Base-by-base conservation (phyloP, 1,140 invertebrate species). In the Phymorhynchus buccinoides region DNA sequence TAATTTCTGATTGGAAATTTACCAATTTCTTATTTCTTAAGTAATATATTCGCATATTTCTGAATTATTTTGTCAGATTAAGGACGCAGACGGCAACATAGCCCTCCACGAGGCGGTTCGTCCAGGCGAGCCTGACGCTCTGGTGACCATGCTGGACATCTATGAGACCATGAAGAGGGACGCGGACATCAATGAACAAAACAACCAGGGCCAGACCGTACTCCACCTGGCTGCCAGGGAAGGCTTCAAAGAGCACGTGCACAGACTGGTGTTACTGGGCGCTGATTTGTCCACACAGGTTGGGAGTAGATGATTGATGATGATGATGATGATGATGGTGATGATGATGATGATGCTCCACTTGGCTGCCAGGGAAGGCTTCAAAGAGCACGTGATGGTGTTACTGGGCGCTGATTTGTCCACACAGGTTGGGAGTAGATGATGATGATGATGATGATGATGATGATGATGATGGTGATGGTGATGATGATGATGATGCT, bases 121-220 rank as follows among this genome's bases (percentile, higher is more conserved):
- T 30, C 85, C 84, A n/a, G 87, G 83, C 14, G 86, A 91, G n/a
- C 87, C 88, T 6, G 90, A 91, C 42, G 88, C 87, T 27, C 85
- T 92, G 7, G 87, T 89, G 16, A 89, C 85, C n/a, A 90, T 91
- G 88, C 82, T 92, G 27, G 89, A 91, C 84, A 91, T 90, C 42
- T 92, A 89, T 83, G 90, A 91, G 79, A 84, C 84, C 0, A 90
- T 89, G 89, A 87, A 91, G 85, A 44, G 89, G n/a, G 91, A 91
- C 83, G 88, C 87, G 3, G 88, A 91, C 77, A 89, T 91, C 80
- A 90, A 92, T 52, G 85, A 91, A n/a, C 87, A 87, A 62, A 91
- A 90, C 44, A 80, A 85, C 22, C 85, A 66, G 14, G 79, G 71
- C 9, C 88, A 91, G 85, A 90, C 90, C 0, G 84, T 90, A 14